Percentiles rank a stretch among this genome's conserved stretches.
phyloP scores from a whole-genome alignment of 2,888 invertebrate species.

The Diaperis boleti region DNA sequence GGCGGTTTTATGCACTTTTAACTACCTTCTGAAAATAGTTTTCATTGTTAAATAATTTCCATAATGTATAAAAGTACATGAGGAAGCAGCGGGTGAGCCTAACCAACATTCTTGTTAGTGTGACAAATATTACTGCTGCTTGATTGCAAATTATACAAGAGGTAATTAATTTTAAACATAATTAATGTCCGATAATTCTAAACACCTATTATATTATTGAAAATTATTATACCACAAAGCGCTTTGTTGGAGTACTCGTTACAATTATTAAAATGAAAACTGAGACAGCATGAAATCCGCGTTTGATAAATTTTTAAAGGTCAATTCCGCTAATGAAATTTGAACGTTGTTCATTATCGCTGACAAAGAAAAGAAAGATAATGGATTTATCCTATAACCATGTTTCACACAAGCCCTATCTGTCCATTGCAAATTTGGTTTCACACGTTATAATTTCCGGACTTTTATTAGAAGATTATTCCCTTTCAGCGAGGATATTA shows the following conservation, averaged over 20 bases:
- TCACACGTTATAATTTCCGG: background rate
- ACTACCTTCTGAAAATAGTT: too few species aligned
- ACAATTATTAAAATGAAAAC: background rate
- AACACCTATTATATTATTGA: background rate
- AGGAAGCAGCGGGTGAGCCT: too few species aligned
- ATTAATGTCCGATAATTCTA: background rate
- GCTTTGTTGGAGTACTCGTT: background rate
- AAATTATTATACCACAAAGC: background rate
- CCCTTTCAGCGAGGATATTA: background rate
- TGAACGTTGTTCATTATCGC: background rate
- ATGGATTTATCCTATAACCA: background rate
- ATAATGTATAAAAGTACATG: too few species aligned
- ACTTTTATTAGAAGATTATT: background rate
- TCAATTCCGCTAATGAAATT: background rate
- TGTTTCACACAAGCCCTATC: background rate
- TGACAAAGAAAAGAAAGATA: background rate
- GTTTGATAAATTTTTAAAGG: background rate
- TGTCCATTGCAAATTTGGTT: background rate
- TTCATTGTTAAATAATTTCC: too few species aligned
- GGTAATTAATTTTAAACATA: background rate
- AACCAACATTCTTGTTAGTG: background rate
- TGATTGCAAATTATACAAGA: background rate
- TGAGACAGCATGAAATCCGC: background rate
- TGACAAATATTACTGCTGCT: background rate
- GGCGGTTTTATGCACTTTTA: too few species aligned